These are phyloP conservation scores for Dioctria rufipes DNA, from an alignment of 2,888 invertebrate species.

Conservation along the genomic window DNA sequence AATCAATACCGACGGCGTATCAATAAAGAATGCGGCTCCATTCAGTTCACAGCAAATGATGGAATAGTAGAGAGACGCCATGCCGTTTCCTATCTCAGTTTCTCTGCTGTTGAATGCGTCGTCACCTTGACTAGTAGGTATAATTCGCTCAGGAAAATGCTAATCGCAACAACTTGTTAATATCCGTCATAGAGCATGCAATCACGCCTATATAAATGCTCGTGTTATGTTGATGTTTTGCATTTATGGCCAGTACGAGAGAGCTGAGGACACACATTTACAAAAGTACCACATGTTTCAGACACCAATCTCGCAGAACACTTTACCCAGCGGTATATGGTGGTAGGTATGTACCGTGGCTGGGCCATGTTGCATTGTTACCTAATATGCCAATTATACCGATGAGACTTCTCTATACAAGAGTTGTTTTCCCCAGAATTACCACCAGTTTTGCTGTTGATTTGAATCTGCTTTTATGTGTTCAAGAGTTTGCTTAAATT, in stretches of 20 bases:
- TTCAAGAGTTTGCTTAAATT: conserved; percentile 23
- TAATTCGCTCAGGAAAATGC: conserved; percentile 10
- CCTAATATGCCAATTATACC: conserved; percentile 51
- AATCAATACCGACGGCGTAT: conserved; percentile 18
- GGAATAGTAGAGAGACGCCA: background rate
- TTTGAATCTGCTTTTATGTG: background rate
- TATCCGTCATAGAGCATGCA: conserved; percentile 45
- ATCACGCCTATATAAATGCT: conserved; percentile 28
- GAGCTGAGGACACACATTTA: conserved; percentile 5
- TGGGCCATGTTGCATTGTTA: conserved; percentile 41
- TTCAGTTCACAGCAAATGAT: background rate
- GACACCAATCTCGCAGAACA: background rate
- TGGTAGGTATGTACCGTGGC: background rate
- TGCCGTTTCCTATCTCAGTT: background rate
- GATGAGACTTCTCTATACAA: conserved; percentile 51
- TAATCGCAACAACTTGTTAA: conserved; percentile 48
- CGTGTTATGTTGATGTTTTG: conserved; percentile 42
- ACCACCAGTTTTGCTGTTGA: conserved; percentile 4
- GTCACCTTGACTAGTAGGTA: background rate
- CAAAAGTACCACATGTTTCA: conserved; percentile 15
- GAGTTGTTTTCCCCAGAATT: conserved; percentile 46
- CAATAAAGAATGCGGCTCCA: conserved; percentile 36
- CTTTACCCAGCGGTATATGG: background rate
- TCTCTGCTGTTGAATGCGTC: background rate
- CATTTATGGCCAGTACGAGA: conserved; percentile 45